Percentiles rank a stretch among this genome's conserved stretches.
Evolutionary conservation across 2,888 invertebrate species (phyloP).

Genomic region (Drosophila tanythrix): DNA sequence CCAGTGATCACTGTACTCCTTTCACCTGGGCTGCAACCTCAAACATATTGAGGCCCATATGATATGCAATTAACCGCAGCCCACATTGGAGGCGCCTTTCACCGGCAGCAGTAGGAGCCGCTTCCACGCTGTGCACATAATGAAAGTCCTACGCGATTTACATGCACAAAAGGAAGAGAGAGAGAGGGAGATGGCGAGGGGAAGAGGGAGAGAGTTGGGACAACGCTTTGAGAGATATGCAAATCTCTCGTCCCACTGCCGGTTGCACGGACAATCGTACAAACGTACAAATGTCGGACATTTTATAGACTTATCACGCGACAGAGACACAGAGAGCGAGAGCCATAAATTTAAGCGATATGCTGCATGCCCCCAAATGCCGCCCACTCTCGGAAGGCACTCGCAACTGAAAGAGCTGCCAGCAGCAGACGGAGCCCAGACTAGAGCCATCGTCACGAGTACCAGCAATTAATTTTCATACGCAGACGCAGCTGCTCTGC

Average conservation of each 20-base stretch:
- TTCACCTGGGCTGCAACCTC: conserved; percentile 56
- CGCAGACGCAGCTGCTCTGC: conserved; percentile 66
- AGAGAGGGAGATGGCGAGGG: neutral
- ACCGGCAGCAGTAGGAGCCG: conserved; percentile 48
- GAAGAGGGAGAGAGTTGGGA: conserved; percentile 3
- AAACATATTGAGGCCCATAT: conserved; percentile 42
- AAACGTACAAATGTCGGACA: conserved; percentile 60
- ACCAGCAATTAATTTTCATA: conserved; percentile 81
- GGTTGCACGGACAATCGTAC: conserved; percentile 74
- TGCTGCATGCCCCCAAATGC: conserved; percentile 54
- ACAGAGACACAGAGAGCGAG: conserved; percentile 41
- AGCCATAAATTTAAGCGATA: conserved; percentile 76
- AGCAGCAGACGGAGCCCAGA: conserved; percentile 2
- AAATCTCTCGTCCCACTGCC: conserved; percentile 73
- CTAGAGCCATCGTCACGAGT: conserved; percentile 72
- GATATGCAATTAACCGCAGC: conserved; percentile 72
- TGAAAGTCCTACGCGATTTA: conserved; percentile 62
- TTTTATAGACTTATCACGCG: conserved; percentile 79
- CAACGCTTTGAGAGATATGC: conserved; percentile 58
- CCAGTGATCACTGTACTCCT: conserved; percentile 45
- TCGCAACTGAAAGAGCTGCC: conserved; percentile 1
- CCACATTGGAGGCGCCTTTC: conserved; percentile 66
- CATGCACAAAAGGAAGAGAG: conserved; percentile 14
- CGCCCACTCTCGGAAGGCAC: conserved; percentile 66
- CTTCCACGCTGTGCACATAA: conserved; percentile 14